A percentile compares a stretch with the other conserved stretches of the same genome.
Conservation (phyloP, 2,888 invertebrate genomes). For the Dascillus cervinus region DNA sequence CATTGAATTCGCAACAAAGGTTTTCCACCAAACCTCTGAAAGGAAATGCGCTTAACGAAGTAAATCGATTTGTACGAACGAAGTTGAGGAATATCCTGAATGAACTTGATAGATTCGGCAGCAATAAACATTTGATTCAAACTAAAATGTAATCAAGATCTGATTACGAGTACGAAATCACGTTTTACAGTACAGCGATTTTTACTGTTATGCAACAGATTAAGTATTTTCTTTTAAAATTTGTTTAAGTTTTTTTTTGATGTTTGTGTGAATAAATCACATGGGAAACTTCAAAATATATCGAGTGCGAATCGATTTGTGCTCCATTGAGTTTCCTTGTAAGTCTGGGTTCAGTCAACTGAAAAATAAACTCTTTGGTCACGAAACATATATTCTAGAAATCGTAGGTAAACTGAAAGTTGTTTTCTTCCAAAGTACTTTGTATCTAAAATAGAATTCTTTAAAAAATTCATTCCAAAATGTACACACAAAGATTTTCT, state of each 20-base stretch:
- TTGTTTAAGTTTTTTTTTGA: no score
- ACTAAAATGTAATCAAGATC: no score
- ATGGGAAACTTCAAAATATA: slow-evolving; percentile 4
- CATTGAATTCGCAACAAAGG: slow-evolving; percentile 19
- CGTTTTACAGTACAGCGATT: no score
- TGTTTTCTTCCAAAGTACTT: no score
- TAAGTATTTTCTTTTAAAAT: no score
- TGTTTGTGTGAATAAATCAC: not conserved
- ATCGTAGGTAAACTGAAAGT: slow-evolving; percentile 25
- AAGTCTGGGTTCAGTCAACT: slow-evolving; percentile 24
- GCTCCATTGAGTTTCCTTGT: slow-evolving; percentile 22
- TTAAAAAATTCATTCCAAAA: no score
- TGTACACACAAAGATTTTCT: no score
- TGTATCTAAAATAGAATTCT: no score
- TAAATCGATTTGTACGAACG: slow-evolving; percentile 24
- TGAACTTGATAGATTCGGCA: no score
- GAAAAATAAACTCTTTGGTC: slow-evolving; percentile 32
- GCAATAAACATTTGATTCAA: no score
- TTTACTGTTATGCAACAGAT: no score
- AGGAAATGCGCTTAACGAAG: slow-evolving; percentile 22
- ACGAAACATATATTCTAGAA: slow-evolving; percentile 27
- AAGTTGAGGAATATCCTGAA: slow-evolving; percentile 10
- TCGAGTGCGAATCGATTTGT: slow-evolving; percentile 27
- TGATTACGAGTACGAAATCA: no score
- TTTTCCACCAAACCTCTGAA: slow-evolving; percentile 16